Base-by-base conservation (phyloP, 2,888 invertebrate genomes). In the Napeogenes sylphis region DNA sequence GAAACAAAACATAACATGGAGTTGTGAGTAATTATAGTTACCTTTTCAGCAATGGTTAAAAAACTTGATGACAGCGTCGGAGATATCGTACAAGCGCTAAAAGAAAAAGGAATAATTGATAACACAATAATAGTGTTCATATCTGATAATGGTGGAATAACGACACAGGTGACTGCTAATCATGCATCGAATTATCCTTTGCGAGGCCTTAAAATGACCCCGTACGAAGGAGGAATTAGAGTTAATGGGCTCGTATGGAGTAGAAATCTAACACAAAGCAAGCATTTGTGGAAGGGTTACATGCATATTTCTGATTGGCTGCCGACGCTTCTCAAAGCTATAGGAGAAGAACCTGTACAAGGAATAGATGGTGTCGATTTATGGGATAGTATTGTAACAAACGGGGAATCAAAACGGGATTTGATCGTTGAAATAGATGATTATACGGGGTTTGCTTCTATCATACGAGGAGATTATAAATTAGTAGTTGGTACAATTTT, bases 131-230 rank as follows among this genome's bases (percentile, higher is more conserved):
- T 98, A 60, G 83, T 97, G 1, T 98, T 98, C 79, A 93, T 95
- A 71, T 95, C 97, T 12, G 98, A 98, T 79, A 98, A 98, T 79
- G 97, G 97, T 0, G 96, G 94, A 0, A 95, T 96, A 57, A 94
- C 96, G 0, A 87, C 92, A 62, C 97, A 96, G 0, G 74, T 92
- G 57, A 93, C 94, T 75, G 79, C 91, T 58, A 98, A 97, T 82
- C 92, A 92, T 57, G 96, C 94, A 10, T 95, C 95, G 21, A 96
- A 96, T 83, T 95, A 93, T 91, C 96, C 96, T n/a, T 80, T 96
- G 12, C 91, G 94, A 80, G 96, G 96, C 53, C 70, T 76, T 76
- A 98, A 98, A 84, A 91, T 93, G 78, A 93, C 95, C 0, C 90
- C 96, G 0, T 97, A 94, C 88, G 98, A 98, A 83, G 98, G 98